Percentiles rank a stretch among this genome's conserved stretches.
Evolutionary conservation across 1,140 invertebrate genomes (phyloP).

Genomic region (Ectropis grisescens): DNA sequence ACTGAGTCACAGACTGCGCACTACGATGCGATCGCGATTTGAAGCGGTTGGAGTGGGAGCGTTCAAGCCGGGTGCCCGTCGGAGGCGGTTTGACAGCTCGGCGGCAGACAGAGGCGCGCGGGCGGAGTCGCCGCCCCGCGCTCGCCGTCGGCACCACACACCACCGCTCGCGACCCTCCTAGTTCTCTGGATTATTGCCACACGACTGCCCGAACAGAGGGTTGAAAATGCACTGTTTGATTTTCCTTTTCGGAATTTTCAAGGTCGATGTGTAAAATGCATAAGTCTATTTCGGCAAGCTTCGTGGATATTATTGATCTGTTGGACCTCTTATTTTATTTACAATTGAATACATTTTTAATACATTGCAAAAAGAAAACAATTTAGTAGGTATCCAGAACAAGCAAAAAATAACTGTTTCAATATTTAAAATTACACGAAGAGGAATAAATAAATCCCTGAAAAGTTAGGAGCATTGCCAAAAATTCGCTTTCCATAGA

Average conservation of each 20-base stretch:
- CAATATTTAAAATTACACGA: too few relatives aligned
- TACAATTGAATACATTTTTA: too few relatives aligned
- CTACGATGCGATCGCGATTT: conserved; percentile 39
- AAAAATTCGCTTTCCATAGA: too few relatives aligned
- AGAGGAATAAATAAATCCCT: too few relatives aligned
- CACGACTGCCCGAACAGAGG: conserved; percentile 39
- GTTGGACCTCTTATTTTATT: too few relatives aligned
- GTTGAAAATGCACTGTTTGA: conserved; percentile 60
- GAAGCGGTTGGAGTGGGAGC: conserved; percentile 33
- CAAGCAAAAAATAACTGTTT: too few relatives aligned
- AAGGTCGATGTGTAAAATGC: conserved; percentile 51
- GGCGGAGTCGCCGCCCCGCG: conserved; percentile 39
- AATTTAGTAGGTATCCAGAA: too few relatives aligned
- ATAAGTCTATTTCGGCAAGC: too few relatives aligned
- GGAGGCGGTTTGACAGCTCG: conserved; percentile 65
- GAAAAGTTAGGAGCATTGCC: too few relatives aligned
- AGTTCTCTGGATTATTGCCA: conserved; percentile 43
- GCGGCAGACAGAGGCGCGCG: conserved; percentile 44
- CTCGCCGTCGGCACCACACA: conserved; percentile 29
- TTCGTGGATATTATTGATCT: too few relatives aligned
- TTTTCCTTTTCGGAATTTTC: too few relatives aligned
- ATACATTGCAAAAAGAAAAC: too few relatives aligned
- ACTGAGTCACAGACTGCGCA: conserved; percentile 49
- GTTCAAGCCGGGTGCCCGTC: conserved; percentile 57
- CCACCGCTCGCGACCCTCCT: conserved; percentile 28